Percentiles rank a stretch among this genome's conserved stretches.
Evolutionary conservation across 2,888 invertebrate genomes (phyloP).

Genomic region (Amblyteles armatorius): DNA sequence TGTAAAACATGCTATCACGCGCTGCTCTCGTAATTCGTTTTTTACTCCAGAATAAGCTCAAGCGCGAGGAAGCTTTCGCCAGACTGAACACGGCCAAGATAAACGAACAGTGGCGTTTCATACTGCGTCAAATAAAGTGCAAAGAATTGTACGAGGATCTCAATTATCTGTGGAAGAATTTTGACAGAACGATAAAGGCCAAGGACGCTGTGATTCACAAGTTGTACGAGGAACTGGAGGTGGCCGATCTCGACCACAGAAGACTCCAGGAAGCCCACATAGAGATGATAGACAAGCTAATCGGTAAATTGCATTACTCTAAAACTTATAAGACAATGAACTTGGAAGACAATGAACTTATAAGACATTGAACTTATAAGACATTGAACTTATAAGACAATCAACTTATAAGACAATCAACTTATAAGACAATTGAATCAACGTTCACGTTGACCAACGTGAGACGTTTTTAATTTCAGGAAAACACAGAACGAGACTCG

Average conservation of each 20-base stretch:
- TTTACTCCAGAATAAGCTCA: conserved; percentile 90
- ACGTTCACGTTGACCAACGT: too few species aligned
- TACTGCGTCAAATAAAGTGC: conserved; percentile 91
- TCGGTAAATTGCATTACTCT: conserved; percentile 84
- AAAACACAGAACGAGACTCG: conserved; percentile 86
- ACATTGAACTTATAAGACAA: too few species aligned
- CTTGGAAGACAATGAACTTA: too few species aligned
- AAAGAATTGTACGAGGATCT: conserved; percentile 90
- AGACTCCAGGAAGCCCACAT: conserved; percentile 91
- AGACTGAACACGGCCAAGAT: conserved; percentile 93
- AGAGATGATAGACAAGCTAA: conserved; percentile 89
- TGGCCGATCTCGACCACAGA: conserved; percentile 91
- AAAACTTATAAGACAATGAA: not conserved
- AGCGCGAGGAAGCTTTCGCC: conserved; percentile 92
- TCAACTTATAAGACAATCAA: too few species aligned
- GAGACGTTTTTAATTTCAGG: conserved; percentile 82
- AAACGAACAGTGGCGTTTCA: conserved; percentile 93
- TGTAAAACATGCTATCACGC: not conserved
- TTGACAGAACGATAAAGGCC: conserved; percentile 88
- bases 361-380: too few species aligned
- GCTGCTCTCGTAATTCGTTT: not conserved
- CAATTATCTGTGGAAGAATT: conserved; percentile 87
- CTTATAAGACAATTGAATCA: not conserved
- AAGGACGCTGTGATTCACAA: conserved; percentile 89
- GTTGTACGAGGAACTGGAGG: conserved; percentile 88